Evolutionary conservation across 2,797 vertebrate genomes (phyloP).

Genomic region (Falco biarmicus): DNA sequence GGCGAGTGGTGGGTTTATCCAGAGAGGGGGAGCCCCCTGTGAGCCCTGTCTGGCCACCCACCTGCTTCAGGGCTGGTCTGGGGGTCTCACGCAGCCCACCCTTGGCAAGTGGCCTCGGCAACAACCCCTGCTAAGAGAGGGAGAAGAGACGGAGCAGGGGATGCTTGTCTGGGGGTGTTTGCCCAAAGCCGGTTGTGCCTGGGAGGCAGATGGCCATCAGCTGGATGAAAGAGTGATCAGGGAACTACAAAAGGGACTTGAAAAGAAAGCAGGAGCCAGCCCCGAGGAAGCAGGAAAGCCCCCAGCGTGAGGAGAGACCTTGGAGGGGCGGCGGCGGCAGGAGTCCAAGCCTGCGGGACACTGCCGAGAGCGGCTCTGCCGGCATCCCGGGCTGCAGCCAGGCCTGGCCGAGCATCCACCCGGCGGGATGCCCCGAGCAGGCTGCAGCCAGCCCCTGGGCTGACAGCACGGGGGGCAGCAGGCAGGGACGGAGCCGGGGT

Average conservation of each 20-base stretch:
- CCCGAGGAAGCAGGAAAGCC: neutral
- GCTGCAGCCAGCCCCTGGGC: neutral
- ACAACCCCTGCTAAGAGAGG: neutral
- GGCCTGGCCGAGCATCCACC: neutral
- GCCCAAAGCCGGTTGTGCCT: neutral
- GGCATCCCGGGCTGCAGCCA: neutral
- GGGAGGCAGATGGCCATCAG: neutral
- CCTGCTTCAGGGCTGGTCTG: neutral
- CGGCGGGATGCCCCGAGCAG: neutral
- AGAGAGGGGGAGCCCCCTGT: fast-evolving
- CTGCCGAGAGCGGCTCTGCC: neutral
- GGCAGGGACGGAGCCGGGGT: neutral
- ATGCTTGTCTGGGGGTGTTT: neutral
- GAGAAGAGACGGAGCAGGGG: too few species aligned
- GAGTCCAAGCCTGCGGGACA: neutral
- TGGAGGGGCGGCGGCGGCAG: neutral
- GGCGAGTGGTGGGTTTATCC: neutral
- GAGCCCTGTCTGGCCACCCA: neutral
- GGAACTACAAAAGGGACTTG: neutral
- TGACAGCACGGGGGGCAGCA: fast-evolving
- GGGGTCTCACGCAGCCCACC: neutral
- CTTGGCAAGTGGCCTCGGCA: neutral
- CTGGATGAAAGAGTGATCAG: neutral
- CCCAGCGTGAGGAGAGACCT: neutral
- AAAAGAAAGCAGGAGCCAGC: neutral